Evolutionary conservation across 2,113 vertebrate species (phyloP), one percentile per base, ranked within the genome.

Genomic region (Cynopterus brachyotis): DNA sequence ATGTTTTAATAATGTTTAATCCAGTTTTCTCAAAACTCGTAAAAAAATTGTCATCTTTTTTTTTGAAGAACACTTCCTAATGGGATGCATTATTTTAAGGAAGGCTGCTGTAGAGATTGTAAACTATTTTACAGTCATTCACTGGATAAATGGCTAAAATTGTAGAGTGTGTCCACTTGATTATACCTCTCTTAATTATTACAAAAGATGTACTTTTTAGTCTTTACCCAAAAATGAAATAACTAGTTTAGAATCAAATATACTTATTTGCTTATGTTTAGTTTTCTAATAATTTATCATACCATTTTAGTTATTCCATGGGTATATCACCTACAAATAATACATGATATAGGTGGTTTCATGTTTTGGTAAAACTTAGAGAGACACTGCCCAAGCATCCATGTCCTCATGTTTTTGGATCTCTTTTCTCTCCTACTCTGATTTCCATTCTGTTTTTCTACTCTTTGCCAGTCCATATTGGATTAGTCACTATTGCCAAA

Each of bases 401-500:
- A 20, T 89, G 72, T 53, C 59, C n/a, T 87, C 45, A 32, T 91
- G 80, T n/a, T 88, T 87, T 62, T 55, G n/a, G 19, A 57, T 67
- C 24, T 86, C 62, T 90, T 59, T 80, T 60, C 20, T 91, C 19
- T 82, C 47, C 78, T 40, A 24, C 37, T 89, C 72, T 82, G 57
- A 55, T 81, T 81, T 92, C 60, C 26, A n/a, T 76, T 70, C 62
- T 73, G 9, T 13, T 75, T 93, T 70, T 75, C 19, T 50, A 3
- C 66, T 67, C 50, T 64, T 84, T 93, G 64, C 69, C 72, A 88
- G 47, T 82, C 60, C 70, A 30, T 83, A 37, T 57, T 86, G 37
- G 37, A 88, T 86, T 86, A 89, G 62, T 42, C 64, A 87, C 24
- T 60, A 28, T 42, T 86, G 90, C 70, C 90, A 91, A 96, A 83